Evolutionary conservation across 92 coral and sea anemone species (phyloP).

Genomic region (Anthopleura xanthogrammica): DNA sequence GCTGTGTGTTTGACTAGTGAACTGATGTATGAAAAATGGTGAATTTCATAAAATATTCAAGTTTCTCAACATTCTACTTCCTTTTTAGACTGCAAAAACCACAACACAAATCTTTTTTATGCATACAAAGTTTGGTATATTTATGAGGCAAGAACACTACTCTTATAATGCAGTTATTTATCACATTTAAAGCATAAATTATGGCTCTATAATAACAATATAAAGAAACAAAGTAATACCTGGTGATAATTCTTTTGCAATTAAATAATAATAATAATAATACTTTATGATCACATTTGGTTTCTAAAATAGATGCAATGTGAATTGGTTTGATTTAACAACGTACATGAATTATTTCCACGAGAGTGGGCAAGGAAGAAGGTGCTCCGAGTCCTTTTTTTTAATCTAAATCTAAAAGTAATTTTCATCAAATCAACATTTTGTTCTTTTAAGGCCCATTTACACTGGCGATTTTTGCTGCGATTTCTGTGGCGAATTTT

Average conservation of each 20-base stretch:
- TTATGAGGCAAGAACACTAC: neutral
- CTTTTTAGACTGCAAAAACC: neutral
- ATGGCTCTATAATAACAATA: constrained; percentile 10
- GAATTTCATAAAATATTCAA: too few species aligned
- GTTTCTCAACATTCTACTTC: too few species aligned
- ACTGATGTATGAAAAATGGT: too few species aligned
- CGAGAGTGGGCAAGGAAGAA: too few species aligned
- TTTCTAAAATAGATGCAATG: neutral
- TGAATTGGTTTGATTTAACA: neutral
- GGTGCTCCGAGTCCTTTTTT: too few species aligned
- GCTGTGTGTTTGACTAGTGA: too few species aligned
- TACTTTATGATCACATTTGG: neutral
- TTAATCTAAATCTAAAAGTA: too few species aligned
- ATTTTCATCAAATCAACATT: too few species aligned
- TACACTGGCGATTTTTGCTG: too few species aligned
- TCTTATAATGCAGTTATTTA: neutral
- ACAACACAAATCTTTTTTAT: neutral
- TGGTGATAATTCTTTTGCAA: neutral
- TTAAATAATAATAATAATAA: constrained; percentile 9
- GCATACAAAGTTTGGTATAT: neutral
- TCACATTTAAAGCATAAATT: constrained; percentile 1
- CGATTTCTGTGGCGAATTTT: too few species aligned
- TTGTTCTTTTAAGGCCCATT: too few species aligned
- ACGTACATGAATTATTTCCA: too few species aligned
- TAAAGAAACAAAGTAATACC: constrained; percentile 6